A percentile compares a stretch with the other conserved stretches of the same genome.
phyloP scores from a whole-genome alignment of 2,797 vertebrate genomes.

The Benthosema pterotum region DNA sequence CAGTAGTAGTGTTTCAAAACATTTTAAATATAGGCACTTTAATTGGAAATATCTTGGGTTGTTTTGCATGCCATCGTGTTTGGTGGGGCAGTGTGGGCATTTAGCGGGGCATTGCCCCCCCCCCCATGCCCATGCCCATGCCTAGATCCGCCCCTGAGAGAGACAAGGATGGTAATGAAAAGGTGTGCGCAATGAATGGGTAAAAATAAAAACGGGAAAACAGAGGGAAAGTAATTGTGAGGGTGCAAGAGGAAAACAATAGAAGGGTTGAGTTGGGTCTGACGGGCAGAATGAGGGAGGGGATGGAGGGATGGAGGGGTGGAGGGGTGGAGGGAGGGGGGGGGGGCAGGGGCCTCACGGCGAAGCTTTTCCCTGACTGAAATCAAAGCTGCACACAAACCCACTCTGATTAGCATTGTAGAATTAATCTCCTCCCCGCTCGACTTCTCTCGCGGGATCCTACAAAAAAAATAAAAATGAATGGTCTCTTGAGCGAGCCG shows the following conservation, averaged over 20 bases:
- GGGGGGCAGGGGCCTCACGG: conserved; percentile 20
- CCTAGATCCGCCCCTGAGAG: too few species aligned
- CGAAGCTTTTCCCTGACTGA: conserved; percentile 60
- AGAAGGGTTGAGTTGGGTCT: conserved; percentile 9
- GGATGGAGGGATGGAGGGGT: conserved; percentile 52
- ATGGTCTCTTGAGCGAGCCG: conserved; percentile 43
- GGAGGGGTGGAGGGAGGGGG: too few species aligned
- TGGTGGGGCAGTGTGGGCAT: too few species aligned
- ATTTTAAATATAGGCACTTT: too few species aligned
- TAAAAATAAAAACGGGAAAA: neutral
- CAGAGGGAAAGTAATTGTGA: too few species aligned
- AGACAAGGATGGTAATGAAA: conserved; percentile 2
- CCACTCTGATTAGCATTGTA: conserved; percentile 71
- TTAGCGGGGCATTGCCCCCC: too few species aligned
- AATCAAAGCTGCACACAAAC: conserved; percentile 73
- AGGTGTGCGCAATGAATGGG: neutral
- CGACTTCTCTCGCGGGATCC: conserved; percentile 50
- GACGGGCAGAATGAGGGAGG: conserved; percentile 14
- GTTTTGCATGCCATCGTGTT: too few species aligned
- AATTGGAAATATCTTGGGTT: too few species aligned
- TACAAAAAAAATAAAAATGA: conserved; percentile 52
- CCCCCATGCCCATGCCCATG: too few species aligned
- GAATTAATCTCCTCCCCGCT: conserved; percentile 66
- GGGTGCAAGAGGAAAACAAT: neutral
- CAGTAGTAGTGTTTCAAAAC: too few species aligned